Evolutionary conservation across 1,140 invertebrate species (phyloP).

Genomic region (Pogonognathellus flavescens): DNA sequence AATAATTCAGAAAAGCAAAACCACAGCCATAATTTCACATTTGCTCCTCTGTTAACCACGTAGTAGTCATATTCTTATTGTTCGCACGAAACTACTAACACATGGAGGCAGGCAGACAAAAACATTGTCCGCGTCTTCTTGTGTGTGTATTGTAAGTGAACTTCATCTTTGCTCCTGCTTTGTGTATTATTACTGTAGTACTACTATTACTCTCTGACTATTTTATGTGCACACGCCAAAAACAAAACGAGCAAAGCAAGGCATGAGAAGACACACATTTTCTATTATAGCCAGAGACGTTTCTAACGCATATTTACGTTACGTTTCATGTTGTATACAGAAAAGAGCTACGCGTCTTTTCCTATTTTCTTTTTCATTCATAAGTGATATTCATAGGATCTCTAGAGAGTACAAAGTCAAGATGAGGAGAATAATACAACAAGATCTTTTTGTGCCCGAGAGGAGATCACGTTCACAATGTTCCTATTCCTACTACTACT

Average conservation of each 20-base stretch:
- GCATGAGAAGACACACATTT: background rate
- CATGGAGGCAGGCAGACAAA: background rate
- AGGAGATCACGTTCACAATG: slow-evolving; percentile 22
- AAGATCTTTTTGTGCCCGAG: slow-evolving; percentile 19
- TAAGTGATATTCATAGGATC: slow-evolving; percentile 47
- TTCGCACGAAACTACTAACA: background rate
- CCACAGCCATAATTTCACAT: slow-evolving; percentile 29
- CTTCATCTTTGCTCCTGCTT: background rate
- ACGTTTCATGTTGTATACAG: background rate
- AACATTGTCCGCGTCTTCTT: too few relatives aligned
- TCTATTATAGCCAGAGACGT: background rate
- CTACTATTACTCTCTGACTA: background rate
- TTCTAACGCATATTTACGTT: background rate
- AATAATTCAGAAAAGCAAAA: slow-evolving; percentile 20
- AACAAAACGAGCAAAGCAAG: background rate
- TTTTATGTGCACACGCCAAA: background rate
- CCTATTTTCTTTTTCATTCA: slow-evolving; percentile 32
- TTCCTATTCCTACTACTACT: background rate
- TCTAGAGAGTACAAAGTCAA: slow-evolving; percentile 3
- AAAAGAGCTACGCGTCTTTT: slow-evolving; percentile 3
- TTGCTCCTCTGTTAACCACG: background rate
- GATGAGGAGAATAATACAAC: background rate
- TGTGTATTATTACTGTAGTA: background rate
- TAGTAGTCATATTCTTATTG: background rate
- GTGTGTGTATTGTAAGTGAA: background rate